phyloP scores from a whole-genome alignment of 2,113 vertebrate genomes.

The Galeopterus variegatus region DNA sequence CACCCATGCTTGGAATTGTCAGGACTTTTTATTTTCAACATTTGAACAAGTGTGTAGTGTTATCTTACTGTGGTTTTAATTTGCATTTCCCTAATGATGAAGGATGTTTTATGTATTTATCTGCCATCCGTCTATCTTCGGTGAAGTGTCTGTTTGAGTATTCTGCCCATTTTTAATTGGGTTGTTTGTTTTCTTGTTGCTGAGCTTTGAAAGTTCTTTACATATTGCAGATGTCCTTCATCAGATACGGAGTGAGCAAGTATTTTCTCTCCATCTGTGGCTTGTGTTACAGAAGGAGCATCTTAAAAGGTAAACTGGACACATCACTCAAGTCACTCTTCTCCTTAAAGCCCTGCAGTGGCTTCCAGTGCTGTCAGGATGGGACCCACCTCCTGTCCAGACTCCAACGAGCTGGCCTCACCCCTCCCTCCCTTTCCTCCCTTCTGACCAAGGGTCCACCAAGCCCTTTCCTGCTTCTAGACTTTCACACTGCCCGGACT shows the following conservation, averaged over 20 bases:
- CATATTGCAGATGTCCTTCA: neutral
- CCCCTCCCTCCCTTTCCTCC: neutral
- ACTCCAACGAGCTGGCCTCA: neutral
- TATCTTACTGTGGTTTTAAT: neutral
- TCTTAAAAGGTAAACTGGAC: neutral
- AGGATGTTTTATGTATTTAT: neutral
- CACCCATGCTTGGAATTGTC: neutral
- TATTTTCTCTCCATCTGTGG: neutral
- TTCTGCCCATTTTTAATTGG: neutral
- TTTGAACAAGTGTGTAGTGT: neutral
- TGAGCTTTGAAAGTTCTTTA: neutral
- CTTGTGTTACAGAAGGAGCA: neutral
- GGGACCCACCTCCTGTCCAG: neutral
- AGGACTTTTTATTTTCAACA: neutral
- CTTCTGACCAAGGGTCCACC: neutral
- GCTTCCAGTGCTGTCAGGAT: neutral
- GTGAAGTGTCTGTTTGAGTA: neutral
- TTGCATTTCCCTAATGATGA: neutral
- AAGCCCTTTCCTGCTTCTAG: neutral
- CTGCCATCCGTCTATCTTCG: neutral
- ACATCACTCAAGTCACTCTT: neutral
- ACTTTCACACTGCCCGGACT: neutral
- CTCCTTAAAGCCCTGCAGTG: no score
- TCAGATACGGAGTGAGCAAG: accelerated
- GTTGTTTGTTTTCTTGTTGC: neutral